Base-by-base conservation (phyloP, 2,113 vertebrate species). In the Acanthochromis polyacanthus region DNA sequence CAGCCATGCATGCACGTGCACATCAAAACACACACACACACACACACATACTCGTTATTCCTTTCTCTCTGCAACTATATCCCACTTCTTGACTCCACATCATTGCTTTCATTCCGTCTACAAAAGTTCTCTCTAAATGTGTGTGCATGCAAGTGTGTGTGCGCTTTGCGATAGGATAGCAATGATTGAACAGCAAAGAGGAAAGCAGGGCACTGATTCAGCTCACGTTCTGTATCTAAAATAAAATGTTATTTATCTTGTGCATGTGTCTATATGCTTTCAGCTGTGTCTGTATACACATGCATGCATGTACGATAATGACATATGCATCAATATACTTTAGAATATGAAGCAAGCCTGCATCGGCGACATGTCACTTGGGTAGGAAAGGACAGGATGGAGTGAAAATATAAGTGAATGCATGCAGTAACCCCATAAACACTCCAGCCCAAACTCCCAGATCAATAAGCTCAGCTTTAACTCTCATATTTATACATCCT, bases 391-490 rank as follows among this genome's bases (percentile, higher is more conserved):
- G 45, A 69, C 25, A 67, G 15, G 45, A 56, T 30, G 64, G 78
- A 56, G 53, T 69, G 32, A 36, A 80, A 85, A 68, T 78, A 68
- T 25, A 61, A 71, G 62, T 32, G 63, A 71, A 67, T 59, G 65
- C 51, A 67, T 53, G 38, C 30, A 59, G 76, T 52, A 52, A 71
- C 69, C 32, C 50, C 8, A 71, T 64, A 79, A 69, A 62, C 53
- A 45, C 78, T 75, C 12, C 22, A 66, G 30, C 75, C 51, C 82
- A 85, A 83, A 83, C 62, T 89, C 89, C 86, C 87, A 82, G 64
- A 87, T 91, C 84, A 93, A 92, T 89, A 91, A 79, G 53, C 67
- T 53, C 40, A 59, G 79, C 56, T 75, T 78, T 82, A 83, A 75
- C 71, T 79, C 81, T 83, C 83, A 83, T 58, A 87, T 83, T 85